Evolutionary conservation across 1,140 invertebrate species (phyloP), one percentile per base, ranked within the genome.

Genomic region (Wasmannia auropunctata): DNA sequence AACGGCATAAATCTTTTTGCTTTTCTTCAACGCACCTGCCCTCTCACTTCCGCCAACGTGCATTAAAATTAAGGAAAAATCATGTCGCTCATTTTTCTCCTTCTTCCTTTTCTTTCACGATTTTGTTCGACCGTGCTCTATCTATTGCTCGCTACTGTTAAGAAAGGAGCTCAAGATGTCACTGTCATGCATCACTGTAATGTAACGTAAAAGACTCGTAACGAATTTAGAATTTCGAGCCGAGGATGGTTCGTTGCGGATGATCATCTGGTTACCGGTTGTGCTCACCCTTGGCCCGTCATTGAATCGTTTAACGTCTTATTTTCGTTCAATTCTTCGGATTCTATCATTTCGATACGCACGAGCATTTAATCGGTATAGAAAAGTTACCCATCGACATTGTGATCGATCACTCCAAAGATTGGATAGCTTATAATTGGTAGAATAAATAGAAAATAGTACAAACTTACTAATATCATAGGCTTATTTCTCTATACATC

Each of bases 1-100:
- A 93, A 93, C 93, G 93, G 91, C 69, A 90, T 94, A 94, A 94
- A 94, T 94, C 93, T 92, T 87, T 43, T 46, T n/a, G 28, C 34
- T 40, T 72, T 56, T 75, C 69, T 75, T 74, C 40, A 31, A n/a
- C 56, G 77, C 85, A 85, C 87, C 77, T 74, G 85, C 79, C 79
- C 80, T 81, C 86, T 87, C 80, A 25, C 87, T 79, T 56, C 40
- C 46, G 67, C 67, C 34, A 75, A 75, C 19, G 19, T 56, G 34
- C 28, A n/a, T n/a, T n/a, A 14, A 19, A 28, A 77, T 46, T n/a
- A 22, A 43, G 3, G 16, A 87, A n/a, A 81, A 86, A 80, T 56
- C 34, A 7, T 7, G 7, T 83, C 62, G 19, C 25, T 60, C 8
- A 37, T 43, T 54, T 37, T 40, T 51, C 28, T 58, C 54, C 77